Percentiles rank a stretch among this genome's conserved stretches.
phyloP scores from a whole-genome alignment of 2,888 invertebrate species.

The Pseudococcus longispinus region DNA sequence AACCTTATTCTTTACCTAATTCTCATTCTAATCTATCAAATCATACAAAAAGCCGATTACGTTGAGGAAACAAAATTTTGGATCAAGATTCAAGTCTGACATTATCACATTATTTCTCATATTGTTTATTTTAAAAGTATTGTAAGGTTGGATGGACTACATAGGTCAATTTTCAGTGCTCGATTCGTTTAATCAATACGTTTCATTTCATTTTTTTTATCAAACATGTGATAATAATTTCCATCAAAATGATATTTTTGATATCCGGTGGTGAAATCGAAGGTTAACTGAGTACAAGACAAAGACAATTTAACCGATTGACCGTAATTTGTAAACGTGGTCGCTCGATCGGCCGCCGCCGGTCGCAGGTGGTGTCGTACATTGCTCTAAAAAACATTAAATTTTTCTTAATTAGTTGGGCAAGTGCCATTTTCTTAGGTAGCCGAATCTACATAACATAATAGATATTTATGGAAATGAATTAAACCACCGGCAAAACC shows the following conservation, averaged over 20 bases:
- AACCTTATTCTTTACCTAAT: no score
- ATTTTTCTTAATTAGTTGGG: neutral
- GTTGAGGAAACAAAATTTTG: neutral
- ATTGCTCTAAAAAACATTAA: neutral
- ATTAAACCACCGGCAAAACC: neutral
- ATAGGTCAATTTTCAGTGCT: neutral
- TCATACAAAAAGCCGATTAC: neutral
- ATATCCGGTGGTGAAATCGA: neutral
- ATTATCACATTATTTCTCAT: neutral
- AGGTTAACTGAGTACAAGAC: neutral
- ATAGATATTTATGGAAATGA: neutral
- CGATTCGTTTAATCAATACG: neutral
- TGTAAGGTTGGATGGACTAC: neutral
- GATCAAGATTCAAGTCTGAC: neutral
- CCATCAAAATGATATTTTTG: neutral
- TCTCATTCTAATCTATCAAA: no score
- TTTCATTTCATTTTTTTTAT: neutral
- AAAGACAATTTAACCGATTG: neutral
- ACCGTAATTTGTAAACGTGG: conserved; percentile 3
- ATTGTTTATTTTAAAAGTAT: neutral
- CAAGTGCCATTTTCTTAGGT: neutral
- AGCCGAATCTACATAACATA: neutral
- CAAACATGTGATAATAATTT: neutral
- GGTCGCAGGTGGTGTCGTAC: neutral
- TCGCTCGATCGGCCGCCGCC: neutral